Conservation (phyloP, 2,113 vertebrate genomes). For the Agapornis roseicollis region DNA sequence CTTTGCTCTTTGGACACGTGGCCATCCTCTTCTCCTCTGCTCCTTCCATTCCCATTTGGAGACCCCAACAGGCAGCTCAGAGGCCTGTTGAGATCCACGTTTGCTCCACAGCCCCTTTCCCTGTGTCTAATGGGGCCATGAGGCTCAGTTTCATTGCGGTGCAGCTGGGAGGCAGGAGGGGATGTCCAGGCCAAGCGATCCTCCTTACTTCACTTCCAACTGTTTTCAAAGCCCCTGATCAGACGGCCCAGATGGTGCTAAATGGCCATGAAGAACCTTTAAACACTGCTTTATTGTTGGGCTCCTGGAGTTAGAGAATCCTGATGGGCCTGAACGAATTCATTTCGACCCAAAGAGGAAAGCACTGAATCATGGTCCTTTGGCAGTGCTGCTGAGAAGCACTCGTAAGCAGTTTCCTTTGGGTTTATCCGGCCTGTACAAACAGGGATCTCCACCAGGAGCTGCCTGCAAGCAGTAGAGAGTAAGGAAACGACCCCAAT, state of each 20-base stretch:
- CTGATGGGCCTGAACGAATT: slow-evolving; percentile 62
- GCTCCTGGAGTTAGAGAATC: slow-evolving; percentile 37
- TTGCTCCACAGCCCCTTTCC: background rate
- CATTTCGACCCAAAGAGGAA: slow-evolving; percentile 26
- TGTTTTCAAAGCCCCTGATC: slow-evolving; percentile 56
- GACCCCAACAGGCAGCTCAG: background rate
- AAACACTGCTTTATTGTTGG: slow-evolving; percentile 51
- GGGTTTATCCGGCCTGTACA: background rate
- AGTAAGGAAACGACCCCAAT: accelerated
- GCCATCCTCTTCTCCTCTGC: background rate
- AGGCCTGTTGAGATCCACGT: accelerated
- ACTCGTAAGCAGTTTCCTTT: background rate
- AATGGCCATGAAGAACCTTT: slow-evolving; percentile 44
- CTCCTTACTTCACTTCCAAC: slow-evolving; percentile 51
- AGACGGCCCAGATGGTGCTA: slow-evolving; percentile 58
- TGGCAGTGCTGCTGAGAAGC: slow-evolving; percentile 56
- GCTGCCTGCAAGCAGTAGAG: background rate
- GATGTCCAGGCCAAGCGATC: background rate
- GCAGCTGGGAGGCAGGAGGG: slow-evolving; percentile 38
- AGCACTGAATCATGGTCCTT: slow-evolving; percentile 30
- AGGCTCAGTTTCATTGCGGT: background rate
- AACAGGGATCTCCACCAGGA: background rate
- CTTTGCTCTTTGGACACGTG: accelerated
- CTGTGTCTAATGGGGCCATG: background rate
- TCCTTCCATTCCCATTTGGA: background rate